A percentile compares a stretch with the other conserved stretches of the same genome.
Conservation (phyloP, 2,888 invertebrate genomes). For the Latrodectus hesperus region DNA sequence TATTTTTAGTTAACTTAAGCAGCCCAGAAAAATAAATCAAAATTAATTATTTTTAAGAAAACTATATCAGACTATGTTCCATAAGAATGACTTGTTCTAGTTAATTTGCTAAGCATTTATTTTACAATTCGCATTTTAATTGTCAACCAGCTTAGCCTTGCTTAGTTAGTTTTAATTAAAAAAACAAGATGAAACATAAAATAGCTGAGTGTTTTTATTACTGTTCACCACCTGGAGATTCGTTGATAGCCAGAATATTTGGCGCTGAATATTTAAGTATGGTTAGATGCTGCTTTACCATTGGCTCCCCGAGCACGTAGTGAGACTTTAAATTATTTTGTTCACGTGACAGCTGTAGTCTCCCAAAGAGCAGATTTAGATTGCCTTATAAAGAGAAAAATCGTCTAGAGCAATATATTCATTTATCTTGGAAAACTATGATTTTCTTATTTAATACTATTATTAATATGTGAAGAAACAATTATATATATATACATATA, state of each 20-base stretch:
- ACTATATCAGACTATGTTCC: too few species aligned
- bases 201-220: neutral
- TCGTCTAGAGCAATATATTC: neutral
- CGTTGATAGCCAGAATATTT: constrained; percentile 28
- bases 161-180: too few species aligned
- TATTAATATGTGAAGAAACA: neutral
- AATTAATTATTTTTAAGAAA: too few species aligned
- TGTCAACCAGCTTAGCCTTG: neutral
- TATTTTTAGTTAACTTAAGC: too few species aligned
- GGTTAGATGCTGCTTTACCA: constrained; percentile 3
- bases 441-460: neutral
- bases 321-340: constrained; percentile 6
- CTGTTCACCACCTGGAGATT: constrained; percentile 10
- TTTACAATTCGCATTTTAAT: neutral
- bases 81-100: neutral
- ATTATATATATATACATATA: neutral
- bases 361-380: neutral
- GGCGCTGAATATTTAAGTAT: constrained; percentile 2
- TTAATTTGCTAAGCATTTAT: neutral
- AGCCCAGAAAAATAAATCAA: too few species aligned
- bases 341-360: constrained; percentile 12
- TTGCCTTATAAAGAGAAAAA: neutral
- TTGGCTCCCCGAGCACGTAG: constrained; percentile 36
- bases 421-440: neutral
- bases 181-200: neutral